Percentiles rank a stretch among this genome's conserved stretches.
These are phyloP conservation scores for Apis florea DNA, from an alignment of 1,140 invertebrate species.

Conservation along the genomic window DNA sequence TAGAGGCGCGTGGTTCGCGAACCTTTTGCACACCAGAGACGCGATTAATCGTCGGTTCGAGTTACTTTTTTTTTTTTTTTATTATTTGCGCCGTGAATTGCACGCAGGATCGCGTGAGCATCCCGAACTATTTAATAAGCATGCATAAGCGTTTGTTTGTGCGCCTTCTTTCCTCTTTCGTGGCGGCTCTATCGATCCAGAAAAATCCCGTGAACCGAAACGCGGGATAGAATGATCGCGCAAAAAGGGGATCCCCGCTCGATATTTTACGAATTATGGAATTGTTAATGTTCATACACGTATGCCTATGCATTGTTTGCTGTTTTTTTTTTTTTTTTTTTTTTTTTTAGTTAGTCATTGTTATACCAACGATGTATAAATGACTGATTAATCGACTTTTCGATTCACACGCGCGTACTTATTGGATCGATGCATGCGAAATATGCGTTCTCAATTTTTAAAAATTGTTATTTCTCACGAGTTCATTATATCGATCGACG, in stretches of 20 bases:
- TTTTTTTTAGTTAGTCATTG: background rate
- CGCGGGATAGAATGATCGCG: slow-evolving; percentile 27
- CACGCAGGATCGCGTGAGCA: slow-evolving; percentile 12
- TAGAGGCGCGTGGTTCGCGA: background rate
- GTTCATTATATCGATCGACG: too few relatives aligned
- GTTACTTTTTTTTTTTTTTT: background rate
- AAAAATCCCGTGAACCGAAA: slow-evolving; percentile 42
- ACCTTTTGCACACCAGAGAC: background rate
- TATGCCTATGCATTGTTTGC: background rate
- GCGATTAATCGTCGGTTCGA: background rate
- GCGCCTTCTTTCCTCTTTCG: background rate
- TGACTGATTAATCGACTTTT: slow-evolving; percentile 17
- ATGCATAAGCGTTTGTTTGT: slow-evolving; percentile 38
- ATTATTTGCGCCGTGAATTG: slow-evolving; percentile 16
- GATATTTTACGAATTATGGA: slow-evolving; percentile 58
- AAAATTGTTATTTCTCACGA: too few relatives aligned
- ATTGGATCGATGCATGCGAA: too few relatives aligned
- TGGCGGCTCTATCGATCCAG: slow-evolving; percentile 29
- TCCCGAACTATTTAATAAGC: slow-evolving; percentile 42
- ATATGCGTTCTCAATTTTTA: too few relatives aligned
- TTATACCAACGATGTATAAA: background rate
- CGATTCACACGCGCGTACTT: background rate
- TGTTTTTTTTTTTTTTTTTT: too few relatives aligned
- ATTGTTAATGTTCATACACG: slow-evolving; percentile 54
- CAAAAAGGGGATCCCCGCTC: slow-evolving; percentile 30